These are phyloP conservation scores for Yoshiicerus persimilis DNA, from an alignment of 1,140 invertebrate genomes.

Conservation along the genomic window DNA sequence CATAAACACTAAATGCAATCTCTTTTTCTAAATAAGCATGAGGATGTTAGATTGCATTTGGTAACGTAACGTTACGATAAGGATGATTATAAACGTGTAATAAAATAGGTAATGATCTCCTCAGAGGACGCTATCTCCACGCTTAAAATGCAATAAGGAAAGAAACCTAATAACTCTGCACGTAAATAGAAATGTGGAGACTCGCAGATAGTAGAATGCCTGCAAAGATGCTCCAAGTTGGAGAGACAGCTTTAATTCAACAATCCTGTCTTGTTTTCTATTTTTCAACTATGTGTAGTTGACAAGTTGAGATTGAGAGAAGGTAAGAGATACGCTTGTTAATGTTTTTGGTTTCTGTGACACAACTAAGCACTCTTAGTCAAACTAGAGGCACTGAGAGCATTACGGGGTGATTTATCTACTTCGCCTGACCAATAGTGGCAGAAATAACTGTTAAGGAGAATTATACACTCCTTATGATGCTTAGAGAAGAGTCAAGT, in stretches of 20 bases:
- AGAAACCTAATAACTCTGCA: neutral
- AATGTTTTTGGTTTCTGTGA: neutral
- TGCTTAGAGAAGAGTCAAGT: neutral
- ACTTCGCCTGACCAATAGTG: neutral
- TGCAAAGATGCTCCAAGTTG: neutral
- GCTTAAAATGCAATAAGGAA: conserved; percentile 9
- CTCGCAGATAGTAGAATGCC: neutral
- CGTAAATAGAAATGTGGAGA: neutral
- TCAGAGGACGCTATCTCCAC: neutral
- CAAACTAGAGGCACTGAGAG: neutral
- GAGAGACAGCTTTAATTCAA: neutral
- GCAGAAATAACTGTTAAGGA: neutral
- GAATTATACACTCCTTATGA: neutral
- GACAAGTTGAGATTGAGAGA: neutral
- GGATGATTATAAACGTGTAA: neutral
- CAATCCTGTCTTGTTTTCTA: neutral
- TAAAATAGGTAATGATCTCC: neutral
- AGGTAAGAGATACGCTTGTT: neutral
- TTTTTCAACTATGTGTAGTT: neutral
- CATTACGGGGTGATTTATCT: neutral
- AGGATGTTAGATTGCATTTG: neutral
- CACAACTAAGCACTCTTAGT: neutral
- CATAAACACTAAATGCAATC: neutral
- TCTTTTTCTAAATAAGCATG: neutral
- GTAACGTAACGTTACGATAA: neutral